phyloP scores from a whole-genome alignment of 2,113 vertebrate species.

The Pachycephala philippinensis region DNA sequence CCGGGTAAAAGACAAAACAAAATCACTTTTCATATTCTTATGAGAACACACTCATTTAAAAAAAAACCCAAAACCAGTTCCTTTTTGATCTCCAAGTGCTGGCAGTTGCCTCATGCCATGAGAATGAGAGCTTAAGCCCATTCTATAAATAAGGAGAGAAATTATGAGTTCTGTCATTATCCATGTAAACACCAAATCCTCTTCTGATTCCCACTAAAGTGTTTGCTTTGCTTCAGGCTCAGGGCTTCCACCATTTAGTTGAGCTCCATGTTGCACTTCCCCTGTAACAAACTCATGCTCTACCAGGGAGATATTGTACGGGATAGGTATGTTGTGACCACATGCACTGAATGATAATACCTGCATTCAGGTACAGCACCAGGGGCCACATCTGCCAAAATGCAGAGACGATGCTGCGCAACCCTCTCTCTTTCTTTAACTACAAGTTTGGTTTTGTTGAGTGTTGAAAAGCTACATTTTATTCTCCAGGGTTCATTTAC shows the following conservation, averaged over 20 bases:
- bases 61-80: not conserved
- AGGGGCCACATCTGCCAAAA: not conserved
- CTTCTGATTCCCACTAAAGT: not conserved
- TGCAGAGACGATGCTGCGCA: not conserved
- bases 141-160: not conserved
- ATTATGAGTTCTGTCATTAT: not conserved
- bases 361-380: not conserved
- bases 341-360: accelerated
- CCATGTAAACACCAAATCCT: not conserved
- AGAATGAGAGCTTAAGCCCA: not conserved
- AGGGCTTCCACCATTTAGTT: not conserved
- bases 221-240: not conserved
- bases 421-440: not conserved
- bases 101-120: not conserved
- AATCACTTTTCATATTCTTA: not conserved
- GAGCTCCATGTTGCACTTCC: not conserved
- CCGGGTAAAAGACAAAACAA: not conserved
- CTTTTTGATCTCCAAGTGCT: not conserved
- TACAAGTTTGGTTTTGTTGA: not conserved
- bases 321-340: not conserved
- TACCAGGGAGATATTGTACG: not conserved
- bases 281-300: not conserved
- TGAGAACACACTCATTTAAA: not conserved
- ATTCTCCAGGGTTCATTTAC: not conserved
- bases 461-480: not conserved